Evolutionary conservation across 2,888 invertebrate species (phyloP), one percentile per base, ranked within the genome.

Genomic region (Heliconius erato): DNA sequence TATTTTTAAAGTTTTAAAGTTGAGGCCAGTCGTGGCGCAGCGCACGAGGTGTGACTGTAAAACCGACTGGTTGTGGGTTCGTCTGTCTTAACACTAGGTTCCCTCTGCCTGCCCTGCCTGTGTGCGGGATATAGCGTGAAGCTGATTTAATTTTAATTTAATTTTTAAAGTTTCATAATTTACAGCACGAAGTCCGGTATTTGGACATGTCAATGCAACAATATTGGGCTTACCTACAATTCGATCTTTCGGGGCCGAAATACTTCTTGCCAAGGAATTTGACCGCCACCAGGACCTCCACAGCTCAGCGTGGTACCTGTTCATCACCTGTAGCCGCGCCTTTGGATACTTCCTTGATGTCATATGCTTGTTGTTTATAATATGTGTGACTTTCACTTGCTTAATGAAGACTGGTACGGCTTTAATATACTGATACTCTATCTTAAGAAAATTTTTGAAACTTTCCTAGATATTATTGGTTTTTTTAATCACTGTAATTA

Each of bases 171-270:
- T 19, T 40, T 11, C 23, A 3, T 40, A 28, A 16, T 49, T 26
- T 0, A 72, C 26, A 98, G 98, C 98, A 86, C 97, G 98, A 81
- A 98, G 98, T 89, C 98, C 98, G 1, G 97, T 98, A 0, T 98
- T 98, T 90, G 97, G 98, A 1, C 98, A 98, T 91, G 94, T 98
- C 65, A 98, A 97, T 89, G 97, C 98, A 14, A 97, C 98, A 0
- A 95, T 99, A 5, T 97, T 97, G 86, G 98, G 98, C 0, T 92
- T 98, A 35, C 97, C 98, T 0, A 98, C 98, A 0, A 98, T 99
- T 74, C 94, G 99, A 81, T 98, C 98, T 0, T 98, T 97, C 88
- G 96, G 97, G 2, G 97, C 97, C 0, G 97, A 98, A 91, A 88
- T 95, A 2, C 96, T 97, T 11, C 96, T 98, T 77, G 94, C 95